Conservation (phyloP, 92 coral and sea anemone genomes). For the Parazoanthus swiftii region DNA sequence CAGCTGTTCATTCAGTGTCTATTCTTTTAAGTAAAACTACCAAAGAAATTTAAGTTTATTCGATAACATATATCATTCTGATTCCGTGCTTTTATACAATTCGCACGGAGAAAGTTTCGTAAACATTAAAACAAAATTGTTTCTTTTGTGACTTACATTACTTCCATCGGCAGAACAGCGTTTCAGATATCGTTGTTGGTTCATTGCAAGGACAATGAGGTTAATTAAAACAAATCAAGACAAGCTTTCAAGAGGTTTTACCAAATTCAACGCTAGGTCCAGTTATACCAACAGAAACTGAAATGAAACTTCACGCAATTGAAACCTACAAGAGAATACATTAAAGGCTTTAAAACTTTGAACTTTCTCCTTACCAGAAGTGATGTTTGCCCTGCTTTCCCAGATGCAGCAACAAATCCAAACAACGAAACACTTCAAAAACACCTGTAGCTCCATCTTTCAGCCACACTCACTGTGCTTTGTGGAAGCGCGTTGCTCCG, state of each 20-base stretch:
- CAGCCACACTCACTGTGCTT: neutral
- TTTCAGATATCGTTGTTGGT: neutral
- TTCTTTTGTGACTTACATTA: neutral
- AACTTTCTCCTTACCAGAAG: neutral
- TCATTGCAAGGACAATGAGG: neutral
- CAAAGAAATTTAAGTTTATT: no score
- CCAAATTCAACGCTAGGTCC: neutral
- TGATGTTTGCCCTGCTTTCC: neutral
- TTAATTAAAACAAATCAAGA: no score
- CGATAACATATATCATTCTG: neutral
- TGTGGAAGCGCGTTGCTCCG: neutral
- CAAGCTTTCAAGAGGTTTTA: no score
- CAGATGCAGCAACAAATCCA: neutral
- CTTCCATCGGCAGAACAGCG: neutral
- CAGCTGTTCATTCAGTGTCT: neutral
- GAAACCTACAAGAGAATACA: neutral
- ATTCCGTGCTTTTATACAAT: neutral
- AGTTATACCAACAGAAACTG: neutral
- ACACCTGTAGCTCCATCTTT: neutral
- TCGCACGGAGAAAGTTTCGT: neutral
- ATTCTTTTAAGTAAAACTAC: no score
- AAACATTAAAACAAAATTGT: neutral
- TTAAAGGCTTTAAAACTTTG: neutral
- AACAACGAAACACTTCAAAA: neutral
- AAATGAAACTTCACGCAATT: neutral